Evolutionary conservation across 2,888 invertebrate genomes (phyloP).

Genomic region (Brachypalpus laphriformis): DNA sequence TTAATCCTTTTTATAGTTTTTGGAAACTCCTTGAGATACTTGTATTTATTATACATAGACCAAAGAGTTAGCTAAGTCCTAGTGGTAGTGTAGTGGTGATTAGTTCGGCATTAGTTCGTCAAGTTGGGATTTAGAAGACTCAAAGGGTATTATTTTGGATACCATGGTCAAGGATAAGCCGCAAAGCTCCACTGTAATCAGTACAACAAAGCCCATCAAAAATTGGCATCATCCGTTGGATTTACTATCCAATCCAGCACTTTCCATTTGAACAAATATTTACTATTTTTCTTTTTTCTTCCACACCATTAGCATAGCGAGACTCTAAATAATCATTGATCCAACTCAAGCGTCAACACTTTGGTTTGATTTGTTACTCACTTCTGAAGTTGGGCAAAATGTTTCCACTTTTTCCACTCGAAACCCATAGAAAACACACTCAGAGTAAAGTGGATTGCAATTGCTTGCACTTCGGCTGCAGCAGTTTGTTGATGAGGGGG

Average conservation of each 20-base stretch:
- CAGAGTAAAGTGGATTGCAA: conserved; percentile 25
- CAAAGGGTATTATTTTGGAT: no score
- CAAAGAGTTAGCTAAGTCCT: no score
- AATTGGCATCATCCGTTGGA: no score
- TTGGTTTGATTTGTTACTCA: neutral
- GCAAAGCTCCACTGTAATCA: neutral
- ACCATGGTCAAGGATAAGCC: neutral
- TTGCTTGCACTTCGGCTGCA: conserved; percentile 5
- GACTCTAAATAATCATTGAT: neutral
- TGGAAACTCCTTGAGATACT: no score
- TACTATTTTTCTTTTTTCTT: neutral
- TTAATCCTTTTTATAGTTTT: neutral
- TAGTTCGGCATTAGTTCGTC: neutral
- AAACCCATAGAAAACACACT: conserved; percentile 16
- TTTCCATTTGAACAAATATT: neutral
- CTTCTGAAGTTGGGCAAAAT: neutral
- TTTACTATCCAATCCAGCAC: neutral
- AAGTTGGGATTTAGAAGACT: neutral
- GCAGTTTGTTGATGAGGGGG: neutral
- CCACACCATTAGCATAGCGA: neutral
- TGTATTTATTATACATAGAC: no score
- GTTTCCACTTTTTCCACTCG: conserved; percentile 6
- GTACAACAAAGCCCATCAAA: no score
- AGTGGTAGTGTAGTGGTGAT: no score
- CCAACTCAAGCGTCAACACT: conserved; percentile 21